Base-by-base conservation (phyloP, 2,888 invertebrate genomes). In the Andricus curvator region DNA sequence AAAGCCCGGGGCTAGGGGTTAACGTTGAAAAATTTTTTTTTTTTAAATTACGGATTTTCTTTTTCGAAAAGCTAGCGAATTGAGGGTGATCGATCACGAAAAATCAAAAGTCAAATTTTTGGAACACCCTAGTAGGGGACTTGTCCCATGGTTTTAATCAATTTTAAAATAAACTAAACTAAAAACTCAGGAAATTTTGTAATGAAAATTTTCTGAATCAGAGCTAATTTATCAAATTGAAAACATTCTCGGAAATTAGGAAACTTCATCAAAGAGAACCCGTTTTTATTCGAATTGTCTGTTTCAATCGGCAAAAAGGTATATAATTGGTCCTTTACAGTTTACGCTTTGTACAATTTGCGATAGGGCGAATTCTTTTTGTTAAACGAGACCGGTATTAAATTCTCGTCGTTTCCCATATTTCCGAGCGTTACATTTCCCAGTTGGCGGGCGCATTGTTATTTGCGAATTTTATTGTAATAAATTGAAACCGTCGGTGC, bases 291-390 rank as follows among this genome's bases (percentile, higher is more conserved):
- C n/a, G n/a, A 29, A 51, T 74, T 74, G 29, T 74, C 51, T 29
- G 56, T 74, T 70, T 37, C 56, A 56, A 74, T 74, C 56, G 51
- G n/a, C n/a, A n/a, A 33, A 56, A 74, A n/a, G 20, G n/a, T 11
- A 74, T 56, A n/a, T 74, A 56, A 74, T 74, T 56, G 33, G 56
- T 74, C 56, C 33, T 74, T 74, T 56, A 29, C 20, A 56, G 56
- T 33, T 70, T 13, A 74, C 33, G 74, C 74, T 51, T 74, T 74
- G 74, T 56, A 74, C 74, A 33, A 74, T 74, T 74, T 56, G 56
- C 20, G 44, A 66, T 37, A 66, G 66, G 4, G 17, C 37, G n/a
- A 41, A 66, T 4, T 66, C n/a, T 66, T 66, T 66, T 37, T 56
- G 33, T 74, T 33, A 56, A 51, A 66, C 66, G 41, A 66, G n/a